Conservation (phyloP, 2,797 vertebrate genomes). For the Sitta carolinensis region DNA sequence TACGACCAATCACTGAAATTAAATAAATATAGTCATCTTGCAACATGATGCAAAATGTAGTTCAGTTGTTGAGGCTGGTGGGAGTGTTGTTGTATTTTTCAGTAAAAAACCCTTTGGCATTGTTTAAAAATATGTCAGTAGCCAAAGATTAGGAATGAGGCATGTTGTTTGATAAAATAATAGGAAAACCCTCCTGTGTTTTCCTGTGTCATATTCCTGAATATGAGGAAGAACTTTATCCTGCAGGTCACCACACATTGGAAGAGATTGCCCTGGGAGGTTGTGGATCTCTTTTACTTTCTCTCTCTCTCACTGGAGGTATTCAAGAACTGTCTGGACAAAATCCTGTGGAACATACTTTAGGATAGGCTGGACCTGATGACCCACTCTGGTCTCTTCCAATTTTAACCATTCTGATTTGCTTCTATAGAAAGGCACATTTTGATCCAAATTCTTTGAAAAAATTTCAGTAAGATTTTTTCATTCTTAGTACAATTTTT, state of each 20-base stretch:
- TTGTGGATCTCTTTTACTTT: background rate
- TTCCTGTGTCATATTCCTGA: background rate
- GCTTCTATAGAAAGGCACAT: background rate
- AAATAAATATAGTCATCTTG: background rate
- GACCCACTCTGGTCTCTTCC: background rate
- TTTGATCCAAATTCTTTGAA: background rate
- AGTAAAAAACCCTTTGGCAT: background rate
- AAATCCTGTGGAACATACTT: background rate
- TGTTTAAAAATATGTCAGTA: background rate
- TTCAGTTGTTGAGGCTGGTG: background rate
- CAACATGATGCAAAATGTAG: background rate
- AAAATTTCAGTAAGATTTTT: background rate
- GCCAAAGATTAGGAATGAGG: background rate
- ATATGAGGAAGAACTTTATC: background rate
- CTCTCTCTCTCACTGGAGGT: background rate
- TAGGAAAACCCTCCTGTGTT: background rate
- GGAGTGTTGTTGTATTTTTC: fast-evolving
- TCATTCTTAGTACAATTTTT: background rate
- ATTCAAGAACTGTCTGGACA: background rate
- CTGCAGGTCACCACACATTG: background rate
- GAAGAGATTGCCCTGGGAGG: background rate
- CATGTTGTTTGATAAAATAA: background rate
- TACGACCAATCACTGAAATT: background rate
- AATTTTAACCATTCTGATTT: background rate
- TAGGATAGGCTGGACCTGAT: background rate